Evolutionary conservation across 2,888 invertebrate genomes (phyloP), one percentile per base, ranked within the genome.

Genomic region (Trichacis sp.): DNA sequence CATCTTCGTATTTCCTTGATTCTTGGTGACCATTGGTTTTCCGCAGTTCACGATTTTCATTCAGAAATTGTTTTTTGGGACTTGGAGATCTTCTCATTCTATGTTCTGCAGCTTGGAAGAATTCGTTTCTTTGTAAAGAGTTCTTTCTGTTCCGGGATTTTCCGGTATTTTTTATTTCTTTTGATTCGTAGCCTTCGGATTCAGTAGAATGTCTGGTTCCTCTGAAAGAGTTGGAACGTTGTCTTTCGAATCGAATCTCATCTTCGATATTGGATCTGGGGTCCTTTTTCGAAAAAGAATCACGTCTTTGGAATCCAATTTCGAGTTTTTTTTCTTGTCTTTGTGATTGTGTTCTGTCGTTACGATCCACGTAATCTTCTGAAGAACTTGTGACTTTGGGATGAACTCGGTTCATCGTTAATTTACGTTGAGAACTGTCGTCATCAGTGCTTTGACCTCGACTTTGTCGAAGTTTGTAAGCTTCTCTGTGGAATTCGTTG

Each of bases 381-480:
- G 83, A 81, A 2, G 82, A 81, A 52, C 81, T 83, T 20, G 79
- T 78, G 11, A 77, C 51, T 53, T 77, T 80, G 1, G 69, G 42
- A 43, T 73, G 71, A 3, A 53, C 14, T 60, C 63, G 69, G 52
- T 33, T 64, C 29, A 68, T 51, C 12, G 71, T 72, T 4, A 75
- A 69, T 56, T 65, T 73, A 11, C 77, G 71, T 40, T 78, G 78
- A 2, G 77, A 71, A 1, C 61, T 64, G 1, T 80, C 77, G 5
- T 80, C 80, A 49, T 82, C 83, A 20, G 78, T 75, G 58, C 79
- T 82, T 30, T 75, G 76, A 50, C 72, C 73, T 30, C 73, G 68
- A 45, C 29, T 64, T 19, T 59, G 48, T 0, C 61, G 63, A 18
- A 30, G 48, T 42, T 59, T 68, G 4, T 9, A 48, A 1, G 57